phyloP scores from a whole-genome alignment of 2,797 vertebrate species.

The Pseudochirops cupreus region DNA sequence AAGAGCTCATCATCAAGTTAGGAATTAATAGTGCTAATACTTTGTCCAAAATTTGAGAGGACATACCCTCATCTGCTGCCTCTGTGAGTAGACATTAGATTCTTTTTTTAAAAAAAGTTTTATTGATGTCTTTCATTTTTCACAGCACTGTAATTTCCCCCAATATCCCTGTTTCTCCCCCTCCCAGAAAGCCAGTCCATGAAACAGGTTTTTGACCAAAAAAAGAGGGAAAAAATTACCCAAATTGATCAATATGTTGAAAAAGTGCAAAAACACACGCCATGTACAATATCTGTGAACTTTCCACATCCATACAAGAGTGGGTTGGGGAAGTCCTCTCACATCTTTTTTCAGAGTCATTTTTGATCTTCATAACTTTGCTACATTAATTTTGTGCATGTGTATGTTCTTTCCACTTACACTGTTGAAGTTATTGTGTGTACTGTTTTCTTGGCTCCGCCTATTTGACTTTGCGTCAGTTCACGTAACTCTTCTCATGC shows the following conservation, averaged over 20 bases:
- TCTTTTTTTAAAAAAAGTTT: neutral
- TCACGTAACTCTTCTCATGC: neutral
- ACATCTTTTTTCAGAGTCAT: neutral
- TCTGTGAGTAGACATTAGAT: neutral
- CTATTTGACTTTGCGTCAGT: neutral
- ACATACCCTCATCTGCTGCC: neutral
- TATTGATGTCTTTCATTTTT: neutral
- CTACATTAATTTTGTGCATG: neutral
- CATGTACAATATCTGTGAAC: neutral
- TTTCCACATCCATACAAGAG: neutral
- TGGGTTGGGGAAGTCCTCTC: neutral
- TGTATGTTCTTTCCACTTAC: neutral
- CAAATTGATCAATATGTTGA: neutral
- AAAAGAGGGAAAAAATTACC: neutral
- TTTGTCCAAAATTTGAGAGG: conserved; percentile 15
- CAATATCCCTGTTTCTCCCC: neutral
- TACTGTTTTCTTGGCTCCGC: neutral
- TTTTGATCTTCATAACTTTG: neutral
- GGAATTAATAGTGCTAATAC: conserved; percentile 1
- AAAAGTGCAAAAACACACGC: neutral
- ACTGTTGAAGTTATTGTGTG: neutral
- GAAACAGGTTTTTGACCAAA: neutral
- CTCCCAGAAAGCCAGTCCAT: neutral
- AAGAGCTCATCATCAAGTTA: conserved; percentile 5
- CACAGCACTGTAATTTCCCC: neutral